Evolutionary conservation across 2,888 invertebrate genomes (phyloP).

Genomic region (Phortica okadai): DNA sequence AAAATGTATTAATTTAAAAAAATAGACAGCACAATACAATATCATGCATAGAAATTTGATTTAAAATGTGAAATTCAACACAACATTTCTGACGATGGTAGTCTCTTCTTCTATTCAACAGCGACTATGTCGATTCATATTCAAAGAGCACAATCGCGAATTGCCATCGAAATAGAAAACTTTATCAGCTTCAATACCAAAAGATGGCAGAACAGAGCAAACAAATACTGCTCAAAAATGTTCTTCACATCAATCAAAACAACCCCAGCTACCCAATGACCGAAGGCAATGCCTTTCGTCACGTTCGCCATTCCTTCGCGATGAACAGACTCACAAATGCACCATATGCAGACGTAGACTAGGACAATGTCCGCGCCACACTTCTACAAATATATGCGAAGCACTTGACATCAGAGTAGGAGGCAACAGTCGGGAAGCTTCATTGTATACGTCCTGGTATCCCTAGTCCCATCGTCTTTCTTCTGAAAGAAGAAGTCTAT

Average conservation of each 20-base stretch:
- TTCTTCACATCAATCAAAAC: slow-evolving; percentile 60
- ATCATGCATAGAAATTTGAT: no score
- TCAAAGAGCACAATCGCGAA: slow-evolving; percentile 68
- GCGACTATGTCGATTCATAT: slow-evolving; percentile 57
- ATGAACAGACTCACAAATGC: no score
- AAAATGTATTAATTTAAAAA: no score
- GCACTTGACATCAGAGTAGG: slow-evolving; percentile 68
- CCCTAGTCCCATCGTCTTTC: slow-evolving; percentile 49
- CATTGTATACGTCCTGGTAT: slow-evolving; percentile 48
- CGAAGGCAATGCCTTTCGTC: slow-evolving; percentile 24
- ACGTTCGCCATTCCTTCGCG: no score
- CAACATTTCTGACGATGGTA: slow-evolving; percentile 41
- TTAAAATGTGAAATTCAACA: slow-evolving; percentile 42
- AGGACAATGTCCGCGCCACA: slow-evolving; percentile 10
- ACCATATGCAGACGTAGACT: slow-evolving; percentile 21
- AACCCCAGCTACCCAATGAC: slow-evolving; percentile 56
- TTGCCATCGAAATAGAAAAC: slow-evolving; percentile 66
- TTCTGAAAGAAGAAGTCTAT: slow-evolving; percentile 38
- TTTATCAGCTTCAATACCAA: slow-evolving; percentile 54
- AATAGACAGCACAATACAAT: no score
- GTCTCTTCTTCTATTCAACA: slow-evolving; percentile 38
- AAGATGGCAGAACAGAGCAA: slow-evolving; percentile 57
- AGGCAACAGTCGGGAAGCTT: slow-evolving; percentile 53
- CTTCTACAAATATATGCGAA: slow-evolving; percentile 57
- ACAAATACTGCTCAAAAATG: slow-evolving; percentile 45